phyloP scores from a whole-genome alignment of 2,797 vertebrate genomes.

The Labeo calbasu region DNA sequence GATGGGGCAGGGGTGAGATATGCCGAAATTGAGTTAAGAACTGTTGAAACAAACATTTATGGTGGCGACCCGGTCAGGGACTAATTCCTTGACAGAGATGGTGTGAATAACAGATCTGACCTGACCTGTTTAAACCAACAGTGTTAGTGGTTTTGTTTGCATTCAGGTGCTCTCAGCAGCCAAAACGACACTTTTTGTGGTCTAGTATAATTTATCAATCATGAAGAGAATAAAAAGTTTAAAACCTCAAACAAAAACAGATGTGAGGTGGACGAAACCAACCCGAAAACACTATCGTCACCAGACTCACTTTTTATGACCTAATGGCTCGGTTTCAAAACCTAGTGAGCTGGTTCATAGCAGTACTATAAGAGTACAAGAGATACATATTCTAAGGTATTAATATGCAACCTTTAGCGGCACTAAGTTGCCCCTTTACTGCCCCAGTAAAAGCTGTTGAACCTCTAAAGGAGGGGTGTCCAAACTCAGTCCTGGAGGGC shows the following conservation, averaged over 20 bases:
- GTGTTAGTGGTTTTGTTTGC: conserved; percentile 20
- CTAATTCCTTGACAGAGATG: conserved; percentile 1
- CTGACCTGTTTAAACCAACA: conserved; percentile 41
- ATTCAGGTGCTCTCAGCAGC: background rate
- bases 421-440: background rate
- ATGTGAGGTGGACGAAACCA: background rate
- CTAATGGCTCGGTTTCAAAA: background rate
- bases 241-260: conserved; percentile 6
- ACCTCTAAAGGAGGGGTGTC: background rate
- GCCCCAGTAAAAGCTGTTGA: background rate
- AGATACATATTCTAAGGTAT: background rate
- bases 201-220: conserved; percentile 34
- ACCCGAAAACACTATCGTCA: background rate
- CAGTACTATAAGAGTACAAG: background rate
- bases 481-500: too few relatives aligned
- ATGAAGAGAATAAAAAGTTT: conserved; percentile 24
- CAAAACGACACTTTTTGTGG: conserved; percentile 17
- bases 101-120: conserved; percentile 24
- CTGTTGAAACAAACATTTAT: conserved; percentile 41
- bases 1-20: conserved; percentile 55
- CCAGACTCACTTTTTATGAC: background rate
- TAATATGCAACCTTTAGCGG: background rate
- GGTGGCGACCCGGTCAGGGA: conserved; percentile 25
- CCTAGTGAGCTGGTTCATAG: background rate
- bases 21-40: conserved; percentile 22